Evolutionary conservation across 2,888 invertebrate species (phyloP).

Genomic region (Boloria euphrosyne): DNA sequence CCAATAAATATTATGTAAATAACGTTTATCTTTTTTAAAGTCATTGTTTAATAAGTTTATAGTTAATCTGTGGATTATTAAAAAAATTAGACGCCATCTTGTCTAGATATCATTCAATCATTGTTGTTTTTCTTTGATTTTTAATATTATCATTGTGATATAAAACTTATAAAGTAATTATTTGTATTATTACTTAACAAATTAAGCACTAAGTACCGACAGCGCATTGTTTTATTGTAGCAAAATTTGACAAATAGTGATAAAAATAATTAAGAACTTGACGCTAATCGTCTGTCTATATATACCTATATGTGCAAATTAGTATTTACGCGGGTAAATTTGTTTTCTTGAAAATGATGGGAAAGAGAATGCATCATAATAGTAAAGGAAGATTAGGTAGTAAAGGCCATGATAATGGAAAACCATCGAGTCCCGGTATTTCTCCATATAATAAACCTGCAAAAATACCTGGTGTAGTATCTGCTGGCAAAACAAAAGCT

Average conservation of each 20-base stretch:
- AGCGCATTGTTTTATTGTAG: neutral
- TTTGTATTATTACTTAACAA: neutral
- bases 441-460: constrained; percentile 75
- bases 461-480: constrained; percentile 69
- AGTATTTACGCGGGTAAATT: constrained; percentile 68
- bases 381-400: constrained; percentile 76
- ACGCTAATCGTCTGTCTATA: constrained; percentile 33
- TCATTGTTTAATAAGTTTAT: no score
- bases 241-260: constrained; percentile 11
- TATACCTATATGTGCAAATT: constrained; percentile 45
- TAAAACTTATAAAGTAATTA: neutral
- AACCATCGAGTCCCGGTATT: constrained; percentile 77
- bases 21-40: no score
- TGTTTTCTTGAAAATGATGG: constrained; percentile 66
- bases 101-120: constrained; percentile 14
- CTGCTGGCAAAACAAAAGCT: constrained; percentile 70
- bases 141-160: neutral
- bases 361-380: constrained; percentile 79
- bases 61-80: neutral
- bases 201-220: neutral
- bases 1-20: constrained; percentile 8
- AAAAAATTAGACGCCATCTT: constrained; percentile 18
- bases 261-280: constrained; percentile 22
- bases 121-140: constrained; percentile 18
- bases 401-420: constrained; percentile 76